Percentiles rank a stretch among this genome's conserved stretches.
Evolutionary conservation across 2,797 vertebrate species (phyloP).

Genomic region (Anisognathus igniventris): DNA sequence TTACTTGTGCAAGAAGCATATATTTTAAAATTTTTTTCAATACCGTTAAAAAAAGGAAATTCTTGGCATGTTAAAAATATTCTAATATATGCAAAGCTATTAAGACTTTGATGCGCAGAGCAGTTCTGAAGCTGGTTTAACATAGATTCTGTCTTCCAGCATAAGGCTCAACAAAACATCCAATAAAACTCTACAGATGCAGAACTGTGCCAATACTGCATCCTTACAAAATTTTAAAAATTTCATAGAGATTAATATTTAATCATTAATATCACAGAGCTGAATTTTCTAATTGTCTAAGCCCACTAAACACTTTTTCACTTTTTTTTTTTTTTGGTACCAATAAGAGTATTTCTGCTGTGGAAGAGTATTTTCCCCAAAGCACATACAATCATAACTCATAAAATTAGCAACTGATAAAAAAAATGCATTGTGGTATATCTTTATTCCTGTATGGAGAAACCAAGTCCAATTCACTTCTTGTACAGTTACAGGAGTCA

Average conservation of each 20-base stretch:
- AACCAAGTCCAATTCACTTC: background rate
- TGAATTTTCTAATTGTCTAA: background rate
- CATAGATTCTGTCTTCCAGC: background rate
- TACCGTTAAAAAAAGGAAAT: background rate
- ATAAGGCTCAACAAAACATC: background rate
- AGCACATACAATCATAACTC: background rate
- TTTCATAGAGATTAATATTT: background rate
- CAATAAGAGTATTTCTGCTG: background rate
- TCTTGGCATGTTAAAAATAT: background rate
- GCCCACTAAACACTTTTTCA: background rate
- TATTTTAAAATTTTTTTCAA: background rate
- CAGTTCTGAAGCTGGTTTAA: background rate
- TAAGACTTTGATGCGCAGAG: background rate
- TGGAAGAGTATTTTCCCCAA: background rate
- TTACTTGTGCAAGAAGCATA: background rate
- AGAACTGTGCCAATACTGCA: background rate
- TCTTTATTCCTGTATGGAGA: background rate
- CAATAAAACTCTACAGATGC: background rate
- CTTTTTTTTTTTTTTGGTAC: background rate
- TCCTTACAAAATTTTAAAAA: background rate
- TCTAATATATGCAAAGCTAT: background rate
- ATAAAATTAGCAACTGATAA: background rate
- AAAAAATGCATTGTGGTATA: background rate
- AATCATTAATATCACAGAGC: background rate
- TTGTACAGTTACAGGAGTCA: background rate